phyloP scores from a whole-genome alignment of 2,888 invertebrate species.

The Aspidiotus rigidus region DNA sequence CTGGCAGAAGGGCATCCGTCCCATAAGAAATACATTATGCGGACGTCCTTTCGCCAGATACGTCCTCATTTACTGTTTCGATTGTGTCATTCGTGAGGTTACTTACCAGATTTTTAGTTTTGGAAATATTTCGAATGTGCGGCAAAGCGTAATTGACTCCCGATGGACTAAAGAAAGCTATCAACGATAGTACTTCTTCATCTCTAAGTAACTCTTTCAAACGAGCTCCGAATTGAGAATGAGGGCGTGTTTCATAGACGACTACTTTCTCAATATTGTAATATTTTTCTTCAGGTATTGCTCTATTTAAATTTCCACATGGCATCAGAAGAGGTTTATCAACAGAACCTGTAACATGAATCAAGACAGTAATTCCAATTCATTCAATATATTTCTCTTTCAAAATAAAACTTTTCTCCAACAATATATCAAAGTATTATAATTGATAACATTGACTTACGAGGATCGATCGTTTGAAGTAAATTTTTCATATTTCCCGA shows the following conservation, averaged over 20 bases:
- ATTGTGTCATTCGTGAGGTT: too few species aligned
- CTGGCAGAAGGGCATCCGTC: too few species aligned
- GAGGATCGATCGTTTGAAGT: background rate
- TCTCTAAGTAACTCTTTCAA: background rate
- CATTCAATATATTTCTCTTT: too few species aligned
- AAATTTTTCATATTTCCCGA: slow-evolving; percentile 2
- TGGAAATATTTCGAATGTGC: background rate
- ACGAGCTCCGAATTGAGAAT: background rate
- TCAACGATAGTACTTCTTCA: background rate
- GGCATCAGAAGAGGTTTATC: slow-evolving; percentile 1
- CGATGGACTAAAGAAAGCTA: background rate
- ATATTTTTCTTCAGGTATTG: background rate
- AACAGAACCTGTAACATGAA: background rate
- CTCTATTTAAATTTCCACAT: background rate
- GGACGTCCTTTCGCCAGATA: too few species aligned
- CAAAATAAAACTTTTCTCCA: too few species aligned
- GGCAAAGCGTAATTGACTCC: background rate
- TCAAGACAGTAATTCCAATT: background rate
- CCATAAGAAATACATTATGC: too few species aligned
- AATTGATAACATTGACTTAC: background rate
- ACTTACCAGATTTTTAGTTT: background rate
- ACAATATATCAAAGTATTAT: too few species aligned
- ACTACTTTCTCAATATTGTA: background rate
- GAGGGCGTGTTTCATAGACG: background rate
- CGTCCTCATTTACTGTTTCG: too few species aligned